Evolutionary conservation across 2,797 vertebrate species (phyloP), one percentile per base, ranked within the genome.

Genomic region (Okamejei kenojei): DNA sequence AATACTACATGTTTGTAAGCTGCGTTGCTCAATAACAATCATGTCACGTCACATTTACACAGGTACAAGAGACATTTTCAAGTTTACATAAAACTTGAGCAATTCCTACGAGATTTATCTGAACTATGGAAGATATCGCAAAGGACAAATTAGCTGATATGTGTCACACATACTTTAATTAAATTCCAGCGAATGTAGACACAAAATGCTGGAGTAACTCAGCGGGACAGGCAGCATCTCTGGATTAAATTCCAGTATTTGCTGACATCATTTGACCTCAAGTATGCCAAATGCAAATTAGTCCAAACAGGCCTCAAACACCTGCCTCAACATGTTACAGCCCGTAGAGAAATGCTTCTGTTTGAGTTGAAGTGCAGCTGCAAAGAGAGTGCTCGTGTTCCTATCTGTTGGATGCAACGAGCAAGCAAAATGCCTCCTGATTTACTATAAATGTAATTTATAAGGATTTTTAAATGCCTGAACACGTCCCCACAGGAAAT

Each of bases 201-300:
- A 45, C 45, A 45, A 45, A 45, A 45, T 45, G 45, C 45, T 45
- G 45, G 45, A 45, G 45, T 45, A 45, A 45, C 45, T 45, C 45
- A 45, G 45, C 2, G 3, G 45, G 45, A 45, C 45, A 45, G 45
- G 45, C 45, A 45, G 45, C 45, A 45, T 45, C 45, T 45, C 45
- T 45, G 45, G 45, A 45, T 45, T 45, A 45, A 45, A 63, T 86
- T 17, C 58, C 13, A 63, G 82, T 29, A 63, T 86, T 63, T 86
- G 82, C 58, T 86, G 82, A 86, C 58, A 63, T 86, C 82, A 86
- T 63, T 63, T 86, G 82, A 65, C 82, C 29, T 63, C 82, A 63
- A 29, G n/a, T 86, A 29, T 86, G 29, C 82, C 82, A 65, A 86
- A 86, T 86, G 29, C 11, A 65, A 86, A 86, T 63, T 19, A 65